Evolutionary conservation across 1,140 invertebrate genomes (phyloP).

Genomic region (Alviniconcha marisindica): DNA sequence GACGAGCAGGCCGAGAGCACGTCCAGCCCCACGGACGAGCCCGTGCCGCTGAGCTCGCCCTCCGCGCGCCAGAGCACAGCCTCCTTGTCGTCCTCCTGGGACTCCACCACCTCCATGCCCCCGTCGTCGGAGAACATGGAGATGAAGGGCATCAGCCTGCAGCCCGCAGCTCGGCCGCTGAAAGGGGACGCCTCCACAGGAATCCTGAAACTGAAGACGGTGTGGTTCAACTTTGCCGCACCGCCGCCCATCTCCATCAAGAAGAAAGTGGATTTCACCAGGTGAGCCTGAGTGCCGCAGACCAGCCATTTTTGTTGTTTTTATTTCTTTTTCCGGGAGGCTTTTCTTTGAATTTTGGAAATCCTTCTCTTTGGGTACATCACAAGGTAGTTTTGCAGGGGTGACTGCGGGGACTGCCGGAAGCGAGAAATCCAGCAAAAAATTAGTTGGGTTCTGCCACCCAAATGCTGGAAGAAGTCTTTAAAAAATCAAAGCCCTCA

Average conservation of each 20-base stretch:
- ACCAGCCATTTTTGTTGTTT: too few species aligned
- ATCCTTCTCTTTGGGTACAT: too few species aligned
- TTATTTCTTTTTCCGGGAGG: too few species aligned
- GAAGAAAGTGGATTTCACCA: conserved; percentile 95
- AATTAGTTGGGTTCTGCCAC: too few species aligned
- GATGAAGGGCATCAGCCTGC: neutral
- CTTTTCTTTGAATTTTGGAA: too few species aligned
- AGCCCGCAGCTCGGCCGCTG: conserved; percentile 52
- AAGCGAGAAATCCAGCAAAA: too few species aligned
- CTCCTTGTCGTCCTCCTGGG: conserved; percentile 62
- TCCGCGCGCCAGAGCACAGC: conserved; percentile 45
- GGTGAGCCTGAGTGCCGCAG: conserved; percentile 79
- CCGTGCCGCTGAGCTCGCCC: conserved; percentile 43
- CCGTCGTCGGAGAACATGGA: neutral
- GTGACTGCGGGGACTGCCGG: too few species aligned
- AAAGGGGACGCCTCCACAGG: conserved; percentile 76
- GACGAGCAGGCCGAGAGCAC: conserved; percentile 35
- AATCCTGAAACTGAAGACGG: conserved; percentile 88
- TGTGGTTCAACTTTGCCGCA: conserved; percentile 98
- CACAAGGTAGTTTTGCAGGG: too few species aligned
- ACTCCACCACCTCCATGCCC: conserved; percentile 62
- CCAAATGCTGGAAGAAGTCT: too few species aligned
- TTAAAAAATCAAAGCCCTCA: too few species aligned
- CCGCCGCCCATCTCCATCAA: conserved; percentile 96
- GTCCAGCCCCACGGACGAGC: conserved; percentile 45